These are phyloP conservation scores for Chromobotia macracanthus DNA, from an alignment of 2,797 vertebrate genomes.

Conservation along the genomic window DNA sequence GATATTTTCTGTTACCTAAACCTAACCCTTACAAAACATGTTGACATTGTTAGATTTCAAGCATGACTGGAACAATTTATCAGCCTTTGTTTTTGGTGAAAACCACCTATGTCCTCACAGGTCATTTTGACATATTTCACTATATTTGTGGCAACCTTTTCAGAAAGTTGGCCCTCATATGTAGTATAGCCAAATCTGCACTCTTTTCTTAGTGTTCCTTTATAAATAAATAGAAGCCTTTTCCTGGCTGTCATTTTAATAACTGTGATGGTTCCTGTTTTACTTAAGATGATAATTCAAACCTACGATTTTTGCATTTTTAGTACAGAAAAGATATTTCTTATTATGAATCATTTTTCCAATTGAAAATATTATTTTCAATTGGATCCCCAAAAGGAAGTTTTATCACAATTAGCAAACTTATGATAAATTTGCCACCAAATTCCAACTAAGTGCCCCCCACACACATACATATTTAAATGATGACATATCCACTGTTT, in stretches of 20 bases:
- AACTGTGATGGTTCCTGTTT: background rate
- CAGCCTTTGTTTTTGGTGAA: background rate
- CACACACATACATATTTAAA: too few species aligned
- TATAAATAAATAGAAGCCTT: background rate
- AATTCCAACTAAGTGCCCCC: too few species aligned
- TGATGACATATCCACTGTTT: too few species aligned
- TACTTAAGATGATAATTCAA: background rate
- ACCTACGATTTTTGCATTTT: background rate
- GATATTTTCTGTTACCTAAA: background rate
- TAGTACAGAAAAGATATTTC: background rate
- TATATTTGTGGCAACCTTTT: background rate
- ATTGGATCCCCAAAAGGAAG: background rate
- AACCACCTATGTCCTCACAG: background rate
- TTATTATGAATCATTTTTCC: too few species aligned
- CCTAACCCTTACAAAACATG: background rate
- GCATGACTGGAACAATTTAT: too few species aligned
- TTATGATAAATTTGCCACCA: too few species aligned
- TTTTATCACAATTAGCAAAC: too few species aligned
- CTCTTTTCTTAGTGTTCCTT: background rate
- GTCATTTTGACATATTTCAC: background rate
- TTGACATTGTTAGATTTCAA: background rate
- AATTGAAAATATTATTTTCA: background rate
- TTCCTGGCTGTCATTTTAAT: background rate
- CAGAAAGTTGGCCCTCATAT: too few species aligned
- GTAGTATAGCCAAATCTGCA: too few species aligned